Percentiles rank a stretch among this genome's conserved stretches.
Conservation (phyloP, 2,797 vertebrate genomes). For the Eospalax fontanierii region DNA sequence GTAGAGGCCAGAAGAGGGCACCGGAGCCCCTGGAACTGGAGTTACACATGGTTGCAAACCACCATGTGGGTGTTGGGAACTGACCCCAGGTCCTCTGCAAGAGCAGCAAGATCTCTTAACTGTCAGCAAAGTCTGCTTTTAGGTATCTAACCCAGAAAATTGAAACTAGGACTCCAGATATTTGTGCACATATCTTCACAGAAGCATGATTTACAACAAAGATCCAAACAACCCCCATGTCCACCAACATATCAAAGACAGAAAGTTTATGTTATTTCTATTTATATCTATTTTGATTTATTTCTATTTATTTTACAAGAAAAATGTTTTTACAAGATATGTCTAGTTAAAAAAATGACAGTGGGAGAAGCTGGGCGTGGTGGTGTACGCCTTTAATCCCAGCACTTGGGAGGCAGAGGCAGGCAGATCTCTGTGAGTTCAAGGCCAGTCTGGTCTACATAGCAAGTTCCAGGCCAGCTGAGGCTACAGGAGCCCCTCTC, state of each 20-base stretch:
- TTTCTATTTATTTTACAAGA: neutral
- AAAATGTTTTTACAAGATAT: neutral
- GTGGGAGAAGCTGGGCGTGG: no score
- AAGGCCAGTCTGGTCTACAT: no score
- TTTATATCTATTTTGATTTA: no score
- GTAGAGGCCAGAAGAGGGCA: neutral
- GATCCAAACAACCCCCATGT: neutral
- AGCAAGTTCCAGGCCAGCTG: neutral
- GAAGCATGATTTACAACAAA: neutral
- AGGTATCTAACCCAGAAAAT: neutral
- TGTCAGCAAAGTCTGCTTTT: neutral
- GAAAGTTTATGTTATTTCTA: neutral
- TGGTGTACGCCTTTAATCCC: no score
- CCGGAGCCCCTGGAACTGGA: neutral
- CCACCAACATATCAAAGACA: neutral
- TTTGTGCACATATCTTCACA: neutral
- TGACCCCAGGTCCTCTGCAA: neutral
- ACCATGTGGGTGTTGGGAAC: neutral
- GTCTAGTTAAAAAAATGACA: neutral
- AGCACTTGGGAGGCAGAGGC: no score
- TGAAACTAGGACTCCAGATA: neutral
- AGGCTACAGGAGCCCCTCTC: no score
- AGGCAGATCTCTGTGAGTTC: no score
- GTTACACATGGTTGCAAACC: neutral
- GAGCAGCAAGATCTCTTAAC: neutral